Evolutionary conservation across 2,888 invertebrate genomes (phyloP).

Genomic region (Ctena decussata): DNA sequence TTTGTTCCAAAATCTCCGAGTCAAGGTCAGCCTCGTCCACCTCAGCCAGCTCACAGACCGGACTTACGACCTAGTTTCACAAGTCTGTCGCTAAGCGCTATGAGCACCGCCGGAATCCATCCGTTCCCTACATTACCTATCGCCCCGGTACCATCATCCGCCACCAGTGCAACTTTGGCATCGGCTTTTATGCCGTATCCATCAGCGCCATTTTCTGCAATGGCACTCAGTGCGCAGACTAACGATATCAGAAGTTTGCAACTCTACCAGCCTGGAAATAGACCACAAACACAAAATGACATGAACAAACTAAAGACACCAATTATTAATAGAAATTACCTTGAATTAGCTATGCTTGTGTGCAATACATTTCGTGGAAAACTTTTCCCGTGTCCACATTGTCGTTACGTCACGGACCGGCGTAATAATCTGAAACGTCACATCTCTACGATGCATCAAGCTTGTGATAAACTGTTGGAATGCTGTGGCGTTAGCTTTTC

Average conservation of each 20-base stretch:
- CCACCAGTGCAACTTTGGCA: conserved; percentile 64
- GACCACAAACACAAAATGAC: conserved; percentile 71
- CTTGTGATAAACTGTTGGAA: conserved; percentile 84
- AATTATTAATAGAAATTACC: conserved; percentile 80
- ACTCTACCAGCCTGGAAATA: conserved; percentile 69
- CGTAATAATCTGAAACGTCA: conserved; percentile 87
- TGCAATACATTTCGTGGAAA: conserved; percentile 84
- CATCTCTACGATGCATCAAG: conserved; percentile 87
- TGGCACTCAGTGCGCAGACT: conserved; percentile 52
- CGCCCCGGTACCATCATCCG: conserved; percentile 54
- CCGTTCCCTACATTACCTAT: conserved; percentile 63
- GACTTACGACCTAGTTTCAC: conserved; percentile 62
- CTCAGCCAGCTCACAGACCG: conserved; percentile 53
- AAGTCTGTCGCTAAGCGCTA: conserved; percentile 59
- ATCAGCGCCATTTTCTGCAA: conserved; percentile 60
- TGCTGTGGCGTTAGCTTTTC: conserved; percentile 87
- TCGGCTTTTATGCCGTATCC: conserved; percentile 76
- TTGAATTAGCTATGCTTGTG: conserved; percentile 84
- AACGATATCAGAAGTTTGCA: conserved; percentile 66
- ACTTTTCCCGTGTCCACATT: conserved; percentile 84
- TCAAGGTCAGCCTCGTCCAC: neutral
- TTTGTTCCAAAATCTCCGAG: neutral
- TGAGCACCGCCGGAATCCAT: conserved; percentile 58
- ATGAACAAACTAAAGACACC: conserved; percentile 79
- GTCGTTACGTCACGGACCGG: conserved; percentile 86